Base-by-base conservation (phyloP, 2,113 vertebrate species). In the Lophius piscatorius region DNA sequence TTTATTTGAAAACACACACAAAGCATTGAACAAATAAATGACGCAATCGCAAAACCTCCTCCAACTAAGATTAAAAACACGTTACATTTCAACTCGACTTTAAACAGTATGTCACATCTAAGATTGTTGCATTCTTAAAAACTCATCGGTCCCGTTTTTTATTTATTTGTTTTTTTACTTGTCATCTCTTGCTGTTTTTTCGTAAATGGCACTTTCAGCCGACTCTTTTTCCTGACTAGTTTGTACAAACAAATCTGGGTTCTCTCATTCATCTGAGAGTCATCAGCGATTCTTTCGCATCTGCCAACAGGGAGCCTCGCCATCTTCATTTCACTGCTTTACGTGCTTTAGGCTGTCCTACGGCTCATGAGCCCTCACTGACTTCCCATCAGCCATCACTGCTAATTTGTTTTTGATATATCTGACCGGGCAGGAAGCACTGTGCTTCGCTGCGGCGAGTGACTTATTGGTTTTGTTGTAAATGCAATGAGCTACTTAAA, bases 241-340 rank as follows among this genome's bases (percentile, higher is more conserved):
- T 4, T 40, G 34, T 31, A 17, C 5, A 46, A 17, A 42, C 22
- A n/a, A 7, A 1, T 36, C 31, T 40, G 29, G 13, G 52, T 63
- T 35, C 42, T 51, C 21, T 49, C 13, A 46, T 47, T 56, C n/a
- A n/a, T n/a, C n/a, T n/a, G n/a, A n/a, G n/a, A n/a, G n/a, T 24
- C 47, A 14, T 18, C 8, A 9, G 24, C 9, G 26, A 6, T 28
- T 28, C 3, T 33, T 33, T 33, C 3, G 8, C 11, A 3, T 33
- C 3, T 12, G 31, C 31, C 3, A 10, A 33, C 11, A 20, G 21
- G 41, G 7, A 49, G 45, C 28, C 23, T 40, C 13, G 9, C 16
- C 4, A 10, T 23, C n/a, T 22, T 24, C 18, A 10, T 3, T 51
- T 20, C 11, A 16, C 9, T 26, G 28, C 44, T 18, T 18, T 5